Evolutionary conservation across 2,113 vertebrate species (phyloP).

Genomic region (Xenus cinereus): DNA sequence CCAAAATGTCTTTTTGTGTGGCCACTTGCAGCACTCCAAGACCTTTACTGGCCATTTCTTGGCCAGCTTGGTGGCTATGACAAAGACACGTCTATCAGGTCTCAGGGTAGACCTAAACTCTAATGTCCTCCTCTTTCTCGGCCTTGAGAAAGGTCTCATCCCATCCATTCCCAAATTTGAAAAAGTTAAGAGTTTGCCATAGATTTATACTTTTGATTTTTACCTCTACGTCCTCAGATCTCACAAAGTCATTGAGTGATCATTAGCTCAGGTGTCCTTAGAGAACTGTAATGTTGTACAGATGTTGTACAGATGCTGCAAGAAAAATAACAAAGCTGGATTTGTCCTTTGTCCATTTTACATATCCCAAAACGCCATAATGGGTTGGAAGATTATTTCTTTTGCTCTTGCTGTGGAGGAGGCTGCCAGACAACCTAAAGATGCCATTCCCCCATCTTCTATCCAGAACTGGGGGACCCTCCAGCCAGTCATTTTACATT

Average conservation of each 20-base stretch:
- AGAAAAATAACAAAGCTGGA: background rate
- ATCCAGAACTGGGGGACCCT: background rate
- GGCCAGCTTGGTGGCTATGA: background rate
- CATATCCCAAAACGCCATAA: background rate
- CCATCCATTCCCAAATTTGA: background rate
- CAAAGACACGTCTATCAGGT: background rate
- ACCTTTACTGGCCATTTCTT: background rate
- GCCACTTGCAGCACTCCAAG: background rate
- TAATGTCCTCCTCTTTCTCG: background rate
- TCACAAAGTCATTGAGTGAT: background rate
- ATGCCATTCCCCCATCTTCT: background rate
- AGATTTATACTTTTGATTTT: background rate
- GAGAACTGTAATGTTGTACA: background rate
- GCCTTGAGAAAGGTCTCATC: background rate
- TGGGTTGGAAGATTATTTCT: fast-evolving
- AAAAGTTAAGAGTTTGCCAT: background rate
- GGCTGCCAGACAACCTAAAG: background rate
- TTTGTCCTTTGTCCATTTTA: background rate
- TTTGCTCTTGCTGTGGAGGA: background rate
- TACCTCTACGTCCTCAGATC: background rate
- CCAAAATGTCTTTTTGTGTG: background rate
- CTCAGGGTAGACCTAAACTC: background rate
- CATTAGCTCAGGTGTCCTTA: background rate
- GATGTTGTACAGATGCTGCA: background rate
- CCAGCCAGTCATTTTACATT: background rate